A percentile compares a stretch with the other conserved stretches of the same genome.
Evolutionary conservation across 1,140 invertebrate species (phyloP).

Genomic region (Bemisia tabaci): DNA sequence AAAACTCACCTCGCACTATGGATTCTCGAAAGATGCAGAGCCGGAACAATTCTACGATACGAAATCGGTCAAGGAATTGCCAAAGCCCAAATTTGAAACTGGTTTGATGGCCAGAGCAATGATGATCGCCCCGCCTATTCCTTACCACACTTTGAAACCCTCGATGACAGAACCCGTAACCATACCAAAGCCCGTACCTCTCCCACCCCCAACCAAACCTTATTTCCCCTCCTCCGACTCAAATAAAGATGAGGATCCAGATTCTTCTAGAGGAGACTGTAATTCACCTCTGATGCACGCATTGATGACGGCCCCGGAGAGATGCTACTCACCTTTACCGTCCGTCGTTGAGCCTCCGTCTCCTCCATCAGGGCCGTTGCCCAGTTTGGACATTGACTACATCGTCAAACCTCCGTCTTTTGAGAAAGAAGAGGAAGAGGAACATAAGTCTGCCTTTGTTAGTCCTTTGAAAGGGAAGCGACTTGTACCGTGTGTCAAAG

Average conservation of each 20-base stretch:
- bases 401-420: neutral
- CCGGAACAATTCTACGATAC: neutral
- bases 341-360: constrained; percentile 10
- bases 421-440: neutral
- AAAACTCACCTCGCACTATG: neutral
- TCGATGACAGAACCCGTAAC: constrained; percentile 8
- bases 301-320: constrained; percentile 48
- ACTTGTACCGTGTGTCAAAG: neutral
- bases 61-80: constrained; percentile 4
- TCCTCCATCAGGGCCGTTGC: constrained; percentile 4
- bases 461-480: constrained; percentile 45
- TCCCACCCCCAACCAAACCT: constrained; percentile 18
- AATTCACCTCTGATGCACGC: constrained; percentile 45
- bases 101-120: constrained; percentile 4
- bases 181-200: constrained; percentile 13
- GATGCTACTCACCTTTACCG: constrained; percentile 36
- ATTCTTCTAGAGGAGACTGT: neutral
- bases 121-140: constrained; percentile 5
- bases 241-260: constrained; percentile 1
- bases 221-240: constrained; percentile 9
- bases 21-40: neutral
- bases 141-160: neutral
- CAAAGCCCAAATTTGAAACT: neutral
- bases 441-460: neutral
- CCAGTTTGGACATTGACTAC: constrained; percentile 1